Evolutionary conservation across 2,888 invertebrate genomes (phyloP), one percentile per base, ranked within the genome.

Genomic region (Parascotia fuliginaria): DNA sequence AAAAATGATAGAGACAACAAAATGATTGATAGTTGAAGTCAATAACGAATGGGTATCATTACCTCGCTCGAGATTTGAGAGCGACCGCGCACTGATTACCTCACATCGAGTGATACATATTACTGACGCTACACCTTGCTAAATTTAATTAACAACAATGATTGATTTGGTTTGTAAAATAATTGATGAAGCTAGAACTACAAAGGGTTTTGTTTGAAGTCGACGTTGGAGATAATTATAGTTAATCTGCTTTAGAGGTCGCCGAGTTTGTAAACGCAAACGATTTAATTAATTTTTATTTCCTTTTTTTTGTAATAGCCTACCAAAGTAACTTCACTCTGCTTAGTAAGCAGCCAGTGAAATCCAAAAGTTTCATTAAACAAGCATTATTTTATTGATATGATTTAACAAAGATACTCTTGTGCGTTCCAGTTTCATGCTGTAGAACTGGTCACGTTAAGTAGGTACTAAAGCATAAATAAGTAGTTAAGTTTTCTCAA

Each of bases 31-130:
- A 14, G 33, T 28, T 15, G 9, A 37, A 28, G 39, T 41, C 39
- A 48, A 27, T 41, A 61, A 50, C 22, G 29, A 61, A 69, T 59
- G 32, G 11, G 19, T 41, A 44, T 59, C 53, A 65, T 66, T 58
- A 65, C 41, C 16, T 29, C 31, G 31, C 29, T 11, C 48, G 51
- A 37, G 38, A 50, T 52, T 43, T 47, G 50, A 66, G 31, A 49
- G 38, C 38, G 15, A 19, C 37, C 24, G 34, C 54, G 42, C 68
- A 65, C 61, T 68, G 52, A 65, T 60, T 55, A 32, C 33, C 49
- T 51, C 61, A 48, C 42, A 49, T 54, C 29, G 45, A 60, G 46
- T 52, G 48, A 60, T 49, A 52, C 29, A 39, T 39, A 41, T 19
- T 29, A 36, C 19, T 29, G 28, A 29, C n/a, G 24, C 22, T 29